Conservation (phyloP, 1,140 invertebrate species). For the Ptiloglossa arizonensis region DNA sequence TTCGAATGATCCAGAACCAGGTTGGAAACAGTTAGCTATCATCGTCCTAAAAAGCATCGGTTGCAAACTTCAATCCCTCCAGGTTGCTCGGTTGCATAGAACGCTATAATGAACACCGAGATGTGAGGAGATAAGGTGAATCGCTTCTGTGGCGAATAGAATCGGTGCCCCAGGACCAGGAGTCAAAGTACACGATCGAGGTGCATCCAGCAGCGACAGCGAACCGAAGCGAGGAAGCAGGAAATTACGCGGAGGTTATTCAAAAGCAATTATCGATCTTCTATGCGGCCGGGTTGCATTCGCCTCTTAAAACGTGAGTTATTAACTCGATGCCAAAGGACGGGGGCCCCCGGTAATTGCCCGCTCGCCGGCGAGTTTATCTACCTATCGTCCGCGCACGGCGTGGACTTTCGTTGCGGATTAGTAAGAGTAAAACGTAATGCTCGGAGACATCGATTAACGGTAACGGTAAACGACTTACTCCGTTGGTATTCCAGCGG, state of each 20-base stretch:
- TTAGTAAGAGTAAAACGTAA: constrained; percentile 77
- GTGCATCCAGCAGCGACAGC: neutral
- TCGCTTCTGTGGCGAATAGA: too few relatives aligned
- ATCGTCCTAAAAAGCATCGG: too few relatives aligned
- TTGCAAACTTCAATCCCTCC: too few relatives aligned
- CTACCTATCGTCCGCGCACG: constrained; percentile 58
- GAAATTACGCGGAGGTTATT: neutral
- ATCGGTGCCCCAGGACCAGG: too few relatives aligned
- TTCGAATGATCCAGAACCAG: too few relatives aligned
- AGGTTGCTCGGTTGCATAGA: too few relatives aligned
- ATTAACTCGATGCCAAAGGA: constrained; percentile 57
- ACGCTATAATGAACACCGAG: too few relatives aligned
- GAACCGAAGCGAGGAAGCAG: neutral
- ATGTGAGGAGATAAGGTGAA: too few relatives aligned
- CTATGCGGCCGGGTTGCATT: neutral
- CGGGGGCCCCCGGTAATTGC: constrained; percentile 53
- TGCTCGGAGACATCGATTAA: constrained; percentile 74
- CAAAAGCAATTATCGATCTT: constrained; percentile 25
- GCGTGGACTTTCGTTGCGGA: constrained; percentile 72
- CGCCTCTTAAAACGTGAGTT: constrained; percentile 57
- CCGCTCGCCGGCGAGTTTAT: constrained; percentile 61
- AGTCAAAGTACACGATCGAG: too few relatives aligned
- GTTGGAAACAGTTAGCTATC: too few relatives aligned
- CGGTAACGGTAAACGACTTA: constrained; percentile 74
- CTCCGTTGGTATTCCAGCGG: constrained; percentile 54